Evolutionary conservation across 2,888 invertebrate species (phyloP).

Genomic region (Idaea biselata): DNA sequence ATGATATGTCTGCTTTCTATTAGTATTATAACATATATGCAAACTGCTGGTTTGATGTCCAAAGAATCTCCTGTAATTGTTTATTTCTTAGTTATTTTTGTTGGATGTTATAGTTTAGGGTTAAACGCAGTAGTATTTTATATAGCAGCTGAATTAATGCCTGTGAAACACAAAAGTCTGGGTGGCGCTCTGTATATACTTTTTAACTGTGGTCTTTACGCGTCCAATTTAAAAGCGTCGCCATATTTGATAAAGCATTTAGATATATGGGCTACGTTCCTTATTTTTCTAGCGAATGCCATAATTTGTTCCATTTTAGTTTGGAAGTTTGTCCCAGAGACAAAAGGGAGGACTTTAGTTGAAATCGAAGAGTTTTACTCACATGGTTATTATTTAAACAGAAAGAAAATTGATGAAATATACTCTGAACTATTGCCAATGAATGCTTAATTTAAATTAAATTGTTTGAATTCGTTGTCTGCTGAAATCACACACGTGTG

Average conservation of each 20-base stretch:
- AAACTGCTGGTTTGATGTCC: slow-evolving; percentile 8
- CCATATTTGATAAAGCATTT: slow-evolving; percentile 18
- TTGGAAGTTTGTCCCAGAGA: slow-evolving; percentile 21
- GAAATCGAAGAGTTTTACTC: slow-evolving; percentile 22
- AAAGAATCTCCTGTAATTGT: slow-evolving; percentile 10
- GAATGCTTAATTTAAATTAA: background rate
- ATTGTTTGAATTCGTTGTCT: too few relatives aligned
- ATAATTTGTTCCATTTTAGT: slow-evolving; percentile 11
- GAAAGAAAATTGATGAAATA: background rate
- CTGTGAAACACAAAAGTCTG: slow-evolving; percentile 20
- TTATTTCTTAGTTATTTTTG: slow-evolving; percentile 9
- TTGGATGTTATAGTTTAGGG: slow-evolving; percentile 9
- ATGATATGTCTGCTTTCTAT: slow-evolving; percentile 3
- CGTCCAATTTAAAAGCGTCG: slow-evolving; percentile 13
- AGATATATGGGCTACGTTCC: slow-evolving; percentile 16
- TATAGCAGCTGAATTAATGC: slow-evolving; percentile 18
- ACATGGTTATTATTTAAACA: slow-evolving; percentile 6
- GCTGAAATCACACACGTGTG: too few relatives aligned
- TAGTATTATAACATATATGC: slow-evolving; percentile 4
- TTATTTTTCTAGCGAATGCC: slow-evolving; percentile 11
- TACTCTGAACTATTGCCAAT: background rate
- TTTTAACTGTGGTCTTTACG: slow-evolving; percentile 10
- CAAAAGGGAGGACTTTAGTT: slow-evolving; percentile 17
- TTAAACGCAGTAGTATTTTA: slow-evolving; percentile 4
- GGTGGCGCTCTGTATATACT: slow-evolving; percentile 17